Evolutionary conservation across 2,113 vertebrate genomes (phyloP).

Genomic region (Pipra filicauda): DNA sequence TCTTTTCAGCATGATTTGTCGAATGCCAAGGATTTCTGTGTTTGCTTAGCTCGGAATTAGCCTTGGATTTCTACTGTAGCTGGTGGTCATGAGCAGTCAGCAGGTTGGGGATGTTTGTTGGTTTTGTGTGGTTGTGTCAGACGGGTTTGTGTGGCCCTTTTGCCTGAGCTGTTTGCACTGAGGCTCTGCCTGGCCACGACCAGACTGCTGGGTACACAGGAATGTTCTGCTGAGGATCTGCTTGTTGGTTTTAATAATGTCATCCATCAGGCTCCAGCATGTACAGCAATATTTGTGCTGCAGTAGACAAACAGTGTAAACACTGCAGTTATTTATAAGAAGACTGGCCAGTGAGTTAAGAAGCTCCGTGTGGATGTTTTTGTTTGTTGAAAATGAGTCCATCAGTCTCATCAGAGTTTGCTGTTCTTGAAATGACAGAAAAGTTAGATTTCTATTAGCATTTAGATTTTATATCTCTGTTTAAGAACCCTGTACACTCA

Average conservation of each 20-base stretch:
- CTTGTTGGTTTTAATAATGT: neutral
- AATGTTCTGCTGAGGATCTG: neutral
- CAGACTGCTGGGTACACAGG: constrained; percentile 9
- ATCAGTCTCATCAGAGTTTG: neutral
- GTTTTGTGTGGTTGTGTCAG: constrained; percentile 16
- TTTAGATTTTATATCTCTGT: neutral
- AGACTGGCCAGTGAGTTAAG: neutral
- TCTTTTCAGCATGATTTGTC: neutral
- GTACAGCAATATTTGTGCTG: neutral
- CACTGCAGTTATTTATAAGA: neutral
- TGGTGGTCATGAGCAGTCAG: neutral
- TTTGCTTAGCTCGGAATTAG: constrained; percentile 25
- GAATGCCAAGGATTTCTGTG: neutral
- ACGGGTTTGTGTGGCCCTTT: neutral
- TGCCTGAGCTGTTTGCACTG: neutral
- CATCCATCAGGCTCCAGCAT: neutral
- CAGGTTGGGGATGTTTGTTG: neutral
- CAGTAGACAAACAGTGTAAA: constrained; percentile 14
- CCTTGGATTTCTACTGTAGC: neutral
- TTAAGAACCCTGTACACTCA: neutral
- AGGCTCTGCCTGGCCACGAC: neutral
- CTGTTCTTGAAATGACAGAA: neutral
- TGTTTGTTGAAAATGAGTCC: neutral
- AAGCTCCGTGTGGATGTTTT: neutral
- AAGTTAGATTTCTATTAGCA: neutral